phyloP scores from a whole-genome alignment of 2,797 vertebrate species.

The Muscicapa striata region DNA sequence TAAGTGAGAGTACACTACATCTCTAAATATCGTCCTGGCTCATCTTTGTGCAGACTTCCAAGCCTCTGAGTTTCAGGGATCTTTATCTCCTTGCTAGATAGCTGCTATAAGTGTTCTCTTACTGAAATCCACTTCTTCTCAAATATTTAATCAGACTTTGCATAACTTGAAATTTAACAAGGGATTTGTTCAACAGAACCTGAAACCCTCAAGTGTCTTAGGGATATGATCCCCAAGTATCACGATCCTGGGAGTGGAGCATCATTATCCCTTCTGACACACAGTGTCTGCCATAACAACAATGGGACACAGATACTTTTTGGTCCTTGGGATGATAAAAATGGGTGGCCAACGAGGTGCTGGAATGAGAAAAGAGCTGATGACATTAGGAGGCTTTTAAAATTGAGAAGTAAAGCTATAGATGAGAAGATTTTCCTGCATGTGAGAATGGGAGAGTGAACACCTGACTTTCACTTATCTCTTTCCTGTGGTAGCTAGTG shows the following conservation, averaged over 20 bases:
- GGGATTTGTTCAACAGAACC: background rate
- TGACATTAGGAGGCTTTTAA: background rate
- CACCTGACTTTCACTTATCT: background rate
- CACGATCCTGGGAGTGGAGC: background rate
- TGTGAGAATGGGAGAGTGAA: background rate
- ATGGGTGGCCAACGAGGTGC: background rate
- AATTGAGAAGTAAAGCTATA: background rate
- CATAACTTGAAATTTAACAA: background rate
- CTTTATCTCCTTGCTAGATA: background rate
- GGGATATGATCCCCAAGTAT: background rate
- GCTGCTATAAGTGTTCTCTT: background rate
- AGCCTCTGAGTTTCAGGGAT: background rate
- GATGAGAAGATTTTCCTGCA: background rate
- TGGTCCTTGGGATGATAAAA: background rate
- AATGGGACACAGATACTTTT: background rate
- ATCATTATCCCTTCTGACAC: background rate
- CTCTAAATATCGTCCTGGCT: background rate
- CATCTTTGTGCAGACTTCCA: background rate
- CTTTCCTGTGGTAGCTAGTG: background rate
- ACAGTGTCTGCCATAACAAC: background rate
- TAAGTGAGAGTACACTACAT: background rate
- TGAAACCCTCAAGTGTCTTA: background rate
- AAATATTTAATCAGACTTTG: background rate
- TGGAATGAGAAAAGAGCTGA: background rate
- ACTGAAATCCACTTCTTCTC: background rate